phyloP scores from a whole-genome alignment of 2,113 vertebrate species.

The Egretta garzetta region DNA sequence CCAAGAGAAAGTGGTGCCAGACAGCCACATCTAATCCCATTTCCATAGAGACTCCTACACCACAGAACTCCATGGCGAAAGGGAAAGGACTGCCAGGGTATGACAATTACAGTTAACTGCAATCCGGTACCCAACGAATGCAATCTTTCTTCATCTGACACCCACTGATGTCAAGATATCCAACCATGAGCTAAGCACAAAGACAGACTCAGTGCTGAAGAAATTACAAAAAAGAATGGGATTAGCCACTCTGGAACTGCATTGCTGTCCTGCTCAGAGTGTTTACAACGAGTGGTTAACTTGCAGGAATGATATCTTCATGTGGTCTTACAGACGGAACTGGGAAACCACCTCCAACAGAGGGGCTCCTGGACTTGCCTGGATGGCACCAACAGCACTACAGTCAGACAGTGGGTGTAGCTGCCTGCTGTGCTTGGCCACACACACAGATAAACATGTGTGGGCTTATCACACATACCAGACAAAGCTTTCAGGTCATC shows the following conservation, averaged over 20 bases:
- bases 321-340: background rate
- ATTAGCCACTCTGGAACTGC: background rate
- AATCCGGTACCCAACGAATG: background rate
- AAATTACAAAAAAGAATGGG: background rate
- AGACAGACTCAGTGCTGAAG: background rate
- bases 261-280: background rate
- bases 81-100: background rate
- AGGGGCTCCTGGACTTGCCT: background rate
- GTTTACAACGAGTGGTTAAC: background rate
- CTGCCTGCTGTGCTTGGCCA: background rate
- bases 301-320: background rate
- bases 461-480: background rate
- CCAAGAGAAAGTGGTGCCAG: background rate
- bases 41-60: background rate
- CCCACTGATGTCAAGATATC: accelerated
- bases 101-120: background rate
- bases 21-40: background rate
- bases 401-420: background rate
- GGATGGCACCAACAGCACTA: background rate
- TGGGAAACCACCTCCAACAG: background rate
- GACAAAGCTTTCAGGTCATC: background rate
- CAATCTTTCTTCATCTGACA: background rate
- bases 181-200: background rate
- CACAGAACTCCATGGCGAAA: background rate
- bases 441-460: background rate